Percentiles rank a stretch among this genome's conserved stretches.
phyloP scores from a whole-genome alignment of 2,113 vertebrate species.

The Garra rufa region DNA sequence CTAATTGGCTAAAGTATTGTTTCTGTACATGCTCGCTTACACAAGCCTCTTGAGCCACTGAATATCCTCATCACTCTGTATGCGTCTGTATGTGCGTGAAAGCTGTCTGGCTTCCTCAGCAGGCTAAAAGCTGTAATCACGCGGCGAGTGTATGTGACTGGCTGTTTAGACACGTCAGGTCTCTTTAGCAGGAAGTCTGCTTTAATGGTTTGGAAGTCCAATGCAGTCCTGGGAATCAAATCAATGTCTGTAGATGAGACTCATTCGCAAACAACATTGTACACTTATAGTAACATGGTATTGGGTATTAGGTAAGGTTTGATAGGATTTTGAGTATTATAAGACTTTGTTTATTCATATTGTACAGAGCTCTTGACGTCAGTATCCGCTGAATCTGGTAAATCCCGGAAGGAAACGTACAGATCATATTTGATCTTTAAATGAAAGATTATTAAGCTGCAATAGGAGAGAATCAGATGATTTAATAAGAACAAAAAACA shows the following conservation, averaged over 20 bases:
- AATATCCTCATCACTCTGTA: conserved; percentile 45
- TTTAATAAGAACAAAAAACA: no score
- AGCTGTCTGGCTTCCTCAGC: conserved; percentile 55
- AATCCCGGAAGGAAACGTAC: neutral
- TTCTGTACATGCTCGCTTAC: conserved; percentile 14
- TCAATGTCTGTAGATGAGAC: neutral
- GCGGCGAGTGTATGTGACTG: conserved; percentile 54
- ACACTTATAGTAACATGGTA: neutral
- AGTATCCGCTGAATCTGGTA: neutral
- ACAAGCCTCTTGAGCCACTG: conserved; percentile 44
- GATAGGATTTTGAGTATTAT: neutral
- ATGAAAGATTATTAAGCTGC: neutral
- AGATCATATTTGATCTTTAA: neutral
- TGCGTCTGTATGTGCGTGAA: conserved; percentile 35
- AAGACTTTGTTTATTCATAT: neutral
- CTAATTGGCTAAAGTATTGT: conserved; percentile 48
- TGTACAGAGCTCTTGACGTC: neutral
- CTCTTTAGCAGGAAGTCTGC: conserved; percentile 35
- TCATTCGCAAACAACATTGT: neutral
- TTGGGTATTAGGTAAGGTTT: neutral
- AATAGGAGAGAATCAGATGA: neutral
- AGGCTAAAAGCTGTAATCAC: conserved; percentile 61
- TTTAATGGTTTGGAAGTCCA: neutral
- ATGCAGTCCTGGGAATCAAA: neutral
- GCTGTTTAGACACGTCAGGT: neutral